Base-by-base conservation (phyloP, 2,113 vertebrate genomes). In the Parus major region DNA sequence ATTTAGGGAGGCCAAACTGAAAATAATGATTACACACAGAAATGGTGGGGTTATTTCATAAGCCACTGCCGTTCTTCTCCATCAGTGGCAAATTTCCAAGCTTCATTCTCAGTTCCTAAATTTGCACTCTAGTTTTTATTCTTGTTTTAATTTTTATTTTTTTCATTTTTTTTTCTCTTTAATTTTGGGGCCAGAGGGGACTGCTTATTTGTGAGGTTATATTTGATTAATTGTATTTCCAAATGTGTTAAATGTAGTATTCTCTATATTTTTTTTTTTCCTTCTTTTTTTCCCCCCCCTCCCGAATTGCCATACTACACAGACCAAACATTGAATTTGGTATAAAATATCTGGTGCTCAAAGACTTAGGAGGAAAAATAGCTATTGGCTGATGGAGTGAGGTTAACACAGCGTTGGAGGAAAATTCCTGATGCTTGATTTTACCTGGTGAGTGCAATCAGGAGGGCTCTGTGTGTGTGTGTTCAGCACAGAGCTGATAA, bases 1-100 rank as follows among this genome's bases (percentile, higher is more conserved):
- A 92, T 92, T 84, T 83, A 63, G 87, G 68, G 90, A 95, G 90
- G 84, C 88, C 95, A 95, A 92, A 88, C 92, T 96, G 92, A 89
- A 96, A 97, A 94, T 88, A 82, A 75, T 75, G 86, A 92, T 84
- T 88, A 88, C 35, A 83, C 88, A 78, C 90, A 96, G 95, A 90
- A 95, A 39, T 3, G 39, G 35, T 68, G 82, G 90, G 88, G 88
- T 93, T 96, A 90, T 79, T 95, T 81, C 93, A 61, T 75, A 61
- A 92, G 86, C 86, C 13, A 4, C 39, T 72, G 64, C 76, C 11
- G 0, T 79, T 68, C 76, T 92, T 93, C 87, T 80, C 72, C 42
- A 36, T 86, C 56, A 65, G 86, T 94, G 93, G 93, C 93, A 84
- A 80, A 35, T 90, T 86, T 90, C 94, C 93, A 92, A 31, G 36